Conservation (phyloP, 2,113 vertebrate genomes). For the Bombycilla garrulus region DNA sequence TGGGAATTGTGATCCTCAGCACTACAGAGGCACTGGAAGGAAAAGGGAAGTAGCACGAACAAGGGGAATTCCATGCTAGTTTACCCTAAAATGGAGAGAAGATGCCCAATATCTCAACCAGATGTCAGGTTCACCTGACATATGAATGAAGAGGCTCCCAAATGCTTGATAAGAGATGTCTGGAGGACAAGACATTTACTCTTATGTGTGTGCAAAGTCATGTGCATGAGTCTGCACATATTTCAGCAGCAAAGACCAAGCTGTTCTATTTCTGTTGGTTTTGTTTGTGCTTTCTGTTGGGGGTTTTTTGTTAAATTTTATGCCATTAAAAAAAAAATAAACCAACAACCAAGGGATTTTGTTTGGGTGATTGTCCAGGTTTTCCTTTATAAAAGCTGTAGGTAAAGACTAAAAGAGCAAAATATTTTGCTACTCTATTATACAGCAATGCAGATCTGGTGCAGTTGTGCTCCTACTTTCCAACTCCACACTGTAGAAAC, state of each 20-base stretch:
- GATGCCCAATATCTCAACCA: background rate
- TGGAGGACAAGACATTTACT: background rate
- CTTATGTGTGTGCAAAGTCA: background rate
- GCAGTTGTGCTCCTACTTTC: background rate
- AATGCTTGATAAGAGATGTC: background rate
- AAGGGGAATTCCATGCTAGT: background rate
- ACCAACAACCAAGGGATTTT: background rate
- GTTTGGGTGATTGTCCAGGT: background rate
- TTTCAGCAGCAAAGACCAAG: background rate
- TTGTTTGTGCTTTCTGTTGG: no score
- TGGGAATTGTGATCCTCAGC: fast-evolving
- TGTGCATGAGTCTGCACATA: fast-evolving
- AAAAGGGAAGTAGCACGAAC: background rate
- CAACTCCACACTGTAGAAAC: background rate
- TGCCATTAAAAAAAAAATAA: background rate
- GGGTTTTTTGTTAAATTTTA: background rate
- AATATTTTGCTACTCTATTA: background rate
- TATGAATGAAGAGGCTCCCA: background rate
- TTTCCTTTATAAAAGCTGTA: background rate
- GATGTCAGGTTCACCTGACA: background rate
- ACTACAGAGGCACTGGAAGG: fast-evolving
- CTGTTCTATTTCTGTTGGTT: background rate
- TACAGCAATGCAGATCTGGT: background rate
- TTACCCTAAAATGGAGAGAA: background rate
- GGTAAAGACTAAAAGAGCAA: background rate